Base-by-base conservation (phyloP, 1,140 invertebrate species). In the Macrobrachium rosenbergii region DNA sequence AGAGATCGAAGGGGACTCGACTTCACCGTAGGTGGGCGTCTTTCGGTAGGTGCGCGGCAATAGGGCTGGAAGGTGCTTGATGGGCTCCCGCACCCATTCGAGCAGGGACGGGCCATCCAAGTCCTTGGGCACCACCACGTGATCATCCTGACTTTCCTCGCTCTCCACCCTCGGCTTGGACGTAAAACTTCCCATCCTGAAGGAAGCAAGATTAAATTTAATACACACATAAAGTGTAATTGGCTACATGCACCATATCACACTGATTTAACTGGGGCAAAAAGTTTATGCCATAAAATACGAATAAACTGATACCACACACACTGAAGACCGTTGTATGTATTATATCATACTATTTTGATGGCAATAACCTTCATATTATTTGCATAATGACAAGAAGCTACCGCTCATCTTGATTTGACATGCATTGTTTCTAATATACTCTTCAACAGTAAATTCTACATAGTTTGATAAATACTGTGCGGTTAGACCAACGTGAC, bases 171-270 rank as follows among this genome's bases (percentile, higher is more conserved):
- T 62, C 0, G 84, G 84, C 84, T 87, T 87, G 58, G 84, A 87
- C n/a, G 84, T 87, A 43, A 87, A 87, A 69, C 84, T 87, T 14
- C 84, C 84, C 84, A 87, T 87, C 63, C 84, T 87, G 75, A 8
- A 45, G 23, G 72, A 62, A 19, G 6, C 19, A 28, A 12, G 52
- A 58, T 19, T 45, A 16, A 23, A 19, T 19, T 19, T 21, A 77
- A n/a, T 11, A n/a, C 12, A 5, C 12, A 5, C 12, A 52, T 37
- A 21, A 21, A 16, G 5, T 23, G 8, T 7, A 45, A 45, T 52
- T 16, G 45, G 37, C 5, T 60, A 21, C 11, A 21, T 60, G 7
- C 16, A 58, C 5, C 2, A 19, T 75, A 19, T 43, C 21, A 19
- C 69, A 14, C 19, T 17, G 23, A 37, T 7, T 37, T 75, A n/a